Evolutionary conservation across 2,797 vertebrate genomes (phyloP), one percentile per base, ranked within the genome.

Genomic region (Epinephelus awoara): DNA sequence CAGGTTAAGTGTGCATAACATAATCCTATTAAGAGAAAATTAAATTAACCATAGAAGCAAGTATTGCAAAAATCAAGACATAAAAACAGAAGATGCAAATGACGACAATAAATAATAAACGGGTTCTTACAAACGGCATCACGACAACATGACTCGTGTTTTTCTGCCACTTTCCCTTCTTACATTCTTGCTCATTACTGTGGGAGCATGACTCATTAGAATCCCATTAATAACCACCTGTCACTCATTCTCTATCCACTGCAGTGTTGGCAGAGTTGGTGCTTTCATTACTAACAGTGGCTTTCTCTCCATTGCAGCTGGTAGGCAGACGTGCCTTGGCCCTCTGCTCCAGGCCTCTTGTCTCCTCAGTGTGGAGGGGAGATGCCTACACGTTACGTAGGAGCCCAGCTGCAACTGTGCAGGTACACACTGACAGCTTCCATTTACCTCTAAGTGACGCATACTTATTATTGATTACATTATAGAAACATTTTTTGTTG

Each of bases 281-380:
- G 8, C 66, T 61, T 70, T 42, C 11, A 21, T 68, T 55, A 25
- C 42, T 69, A 9, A 69, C 52, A 3, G 15, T 58, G 54, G 44
- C 47, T 25, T 72, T 49, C 18, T 83, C n/a, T 71, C 19, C 4
- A 2, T 54, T 85, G 67, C 85, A 95, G 95, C 85, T 93, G 61
- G 80, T 95, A 34, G 89, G 93, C 83, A 89, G 88, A 74, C 94
- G 92, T 64, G 84, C 87, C 40, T n/a, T 94, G 85, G 84, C 95
- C 5, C 69, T 96, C 6, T 87, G 94, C 79, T 78, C 94, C 40
- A 93, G 94, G 42, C 70, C 78, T 51, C 82, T 94, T 5, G 65
- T 85, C 55, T 91, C 91, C 10, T 72, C 90, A 1, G 50, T 75
- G 3, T 90, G 79, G 79, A 88, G 85, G 73, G 86, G 86, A 58